These are phyloP conservation scores for Papilio polyxenes DNA, from an alignment of 1,140 invertebrate species.

Conservation along the genomic window DNA sequence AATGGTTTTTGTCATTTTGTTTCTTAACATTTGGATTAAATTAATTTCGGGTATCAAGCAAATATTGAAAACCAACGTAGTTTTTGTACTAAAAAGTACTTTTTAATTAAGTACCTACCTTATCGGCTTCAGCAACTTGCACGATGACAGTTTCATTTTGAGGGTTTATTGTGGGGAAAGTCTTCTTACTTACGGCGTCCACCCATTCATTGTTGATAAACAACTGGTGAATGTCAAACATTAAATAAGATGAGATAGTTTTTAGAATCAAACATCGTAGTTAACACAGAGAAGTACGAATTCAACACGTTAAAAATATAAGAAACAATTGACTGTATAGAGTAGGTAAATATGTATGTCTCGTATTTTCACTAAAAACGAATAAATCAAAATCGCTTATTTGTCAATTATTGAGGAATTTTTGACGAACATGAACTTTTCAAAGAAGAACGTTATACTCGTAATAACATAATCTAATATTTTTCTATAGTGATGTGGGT, in stretches of 20 bases:
- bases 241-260: not conserved
- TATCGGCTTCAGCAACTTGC: constrained; percentile 89
- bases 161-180: constrained; percentile 89
- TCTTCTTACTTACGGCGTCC: constrained; percentile 87
- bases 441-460: too few relatives aligned
- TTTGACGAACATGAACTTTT: not conserved
- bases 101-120: constrained; percentile 75
- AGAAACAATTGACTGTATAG: too few relatives aligned
- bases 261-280: too few relatives aligned
- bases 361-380: not conserved
- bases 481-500: not conserved
- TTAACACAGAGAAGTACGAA: too few relatives aligned
- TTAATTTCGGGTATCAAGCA: too few relatives aligned
- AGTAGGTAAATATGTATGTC: too few relatives aligned
- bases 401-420: not conserved
- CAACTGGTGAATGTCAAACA: constrained; percentile 81
- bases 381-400: not conserved
- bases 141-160: constrained; percentile 88
- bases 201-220: constrained; percentile 97
- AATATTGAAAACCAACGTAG: too few relatives aligned
- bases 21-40: too few relatives aligned
- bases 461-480: not conserved
- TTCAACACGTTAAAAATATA: too few relatives aligned
- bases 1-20: too few relatives aligned
- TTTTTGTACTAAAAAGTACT: not conserved